A percentile compares a stretch with the other conserved stretches of the same genome.
phyloP scores from a whole-genome alignment of 2,113 vertebrate species.

The Galemys pyrenaicus region DNA sequence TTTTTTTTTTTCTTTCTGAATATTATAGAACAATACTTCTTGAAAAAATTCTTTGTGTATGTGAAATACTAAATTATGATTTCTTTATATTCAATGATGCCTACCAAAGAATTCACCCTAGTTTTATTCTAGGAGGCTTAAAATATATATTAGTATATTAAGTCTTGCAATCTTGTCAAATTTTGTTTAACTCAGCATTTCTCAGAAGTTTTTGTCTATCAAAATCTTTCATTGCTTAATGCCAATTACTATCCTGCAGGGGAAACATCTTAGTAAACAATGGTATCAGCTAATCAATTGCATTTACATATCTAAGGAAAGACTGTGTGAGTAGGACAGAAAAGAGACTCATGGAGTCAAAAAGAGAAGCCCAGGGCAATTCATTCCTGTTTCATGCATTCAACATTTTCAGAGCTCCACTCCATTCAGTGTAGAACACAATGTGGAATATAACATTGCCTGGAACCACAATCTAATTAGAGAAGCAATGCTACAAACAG shows the following conservation, averaged over 20 bases:
- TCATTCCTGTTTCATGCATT: not conserved
- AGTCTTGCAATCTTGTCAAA: not conserved
- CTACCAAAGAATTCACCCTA: not conserved
- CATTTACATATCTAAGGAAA: conserved; percentile 32
- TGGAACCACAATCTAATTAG: not conserved
- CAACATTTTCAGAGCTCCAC: not conserved
- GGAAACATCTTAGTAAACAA: conserved; percentile 32
- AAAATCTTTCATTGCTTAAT: conserved; percentile 46
- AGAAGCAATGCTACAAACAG: not conserved
- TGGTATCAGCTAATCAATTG: conserved; percentile 19
- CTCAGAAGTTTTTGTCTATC: not conserved
- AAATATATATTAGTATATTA: conserved; percentile 23
- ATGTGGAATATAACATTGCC: too few relatives aligned
- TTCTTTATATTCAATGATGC: not conserved
- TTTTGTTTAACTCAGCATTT: conserved; percentile 32
- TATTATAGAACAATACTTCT: not conserved
- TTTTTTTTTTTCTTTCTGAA: not conserved
- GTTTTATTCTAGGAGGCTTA: not conserved
- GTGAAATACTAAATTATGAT: not conserved
- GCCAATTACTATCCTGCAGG: conserved; percentile 2
- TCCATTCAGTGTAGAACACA: not conserved
- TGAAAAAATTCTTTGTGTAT: not conserved
- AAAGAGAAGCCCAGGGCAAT: not conserved
- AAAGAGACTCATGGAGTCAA: not conserved
- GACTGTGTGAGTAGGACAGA: not conserved